A percentile compares a stretch with the other conserved stretches of the same genome.
phyloP scores from a whole-genome alignment of 2,113 vertebrate species.

The Embiotoca jacksoni region DNA sequence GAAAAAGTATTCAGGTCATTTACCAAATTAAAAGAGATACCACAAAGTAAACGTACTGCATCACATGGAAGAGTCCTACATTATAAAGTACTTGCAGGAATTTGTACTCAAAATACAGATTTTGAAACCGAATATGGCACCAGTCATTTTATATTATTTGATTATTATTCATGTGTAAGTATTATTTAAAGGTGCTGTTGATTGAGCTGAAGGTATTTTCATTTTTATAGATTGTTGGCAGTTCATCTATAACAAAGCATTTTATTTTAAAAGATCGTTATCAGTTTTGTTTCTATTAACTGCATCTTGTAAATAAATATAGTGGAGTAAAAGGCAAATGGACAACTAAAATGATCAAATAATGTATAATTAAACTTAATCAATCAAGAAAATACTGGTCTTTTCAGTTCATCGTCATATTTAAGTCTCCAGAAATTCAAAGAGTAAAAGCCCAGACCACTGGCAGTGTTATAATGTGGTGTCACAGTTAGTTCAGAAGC shows the following conservation, averaged over 20 bases:
- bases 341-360: background rate
- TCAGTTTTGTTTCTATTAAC: background rate
- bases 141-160: background rate
- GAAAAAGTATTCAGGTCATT: background rate
- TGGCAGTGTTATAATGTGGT: conserved; percentile 67
- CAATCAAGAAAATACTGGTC: background rate
- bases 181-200: too few species aligned
- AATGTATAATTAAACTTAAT: conserved; percentile 27
- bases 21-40: background rate
- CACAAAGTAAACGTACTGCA: background rate
- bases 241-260: background rate
- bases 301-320: background rate
- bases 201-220: background rate
- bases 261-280: too few species aligned
- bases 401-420: conserved; percentile 38
- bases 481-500: conserved; percentile 75
- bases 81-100: background rate
- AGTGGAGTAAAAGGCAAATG: background rate
- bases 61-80: background rate
- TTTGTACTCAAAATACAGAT: background rate
- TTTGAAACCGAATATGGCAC: background rate
- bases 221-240: background rate
- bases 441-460: conserved; percentile 54
- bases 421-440: conserved; percentile 45
- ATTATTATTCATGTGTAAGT: background rate